Conservation (phyloP, 1,140 invertebrate genomes). For the Ceratosolen solmsi region DNA sequence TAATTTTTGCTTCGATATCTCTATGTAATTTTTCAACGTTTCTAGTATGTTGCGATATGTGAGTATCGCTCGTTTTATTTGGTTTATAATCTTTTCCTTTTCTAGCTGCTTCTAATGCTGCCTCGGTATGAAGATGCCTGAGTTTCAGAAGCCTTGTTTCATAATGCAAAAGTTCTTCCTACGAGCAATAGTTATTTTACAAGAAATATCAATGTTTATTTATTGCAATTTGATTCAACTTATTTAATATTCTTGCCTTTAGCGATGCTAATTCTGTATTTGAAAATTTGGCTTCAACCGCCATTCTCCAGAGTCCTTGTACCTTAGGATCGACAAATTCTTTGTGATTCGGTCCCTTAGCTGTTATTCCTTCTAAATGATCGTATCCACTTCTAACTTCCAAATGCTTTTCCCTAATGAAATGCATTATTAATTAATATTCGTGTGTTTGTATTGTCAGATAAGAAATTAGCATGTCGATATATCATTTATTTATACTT, state of each 20-base stretch:
- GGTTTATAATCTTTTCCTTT: slow-evolving; percentile 62
- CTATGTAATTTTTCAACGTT: slow-evolving; percentile 91
- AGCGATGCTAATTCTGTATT: slow-evolving; percentile 87
- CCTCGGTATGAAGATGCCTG: slow-evolving; percentile 85
- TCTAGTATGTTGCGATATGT: slow-evolving; percentile 85
- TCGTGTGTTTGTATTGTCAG: background rate
- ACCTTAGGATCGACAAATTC: slow-evolving; percentile 94
- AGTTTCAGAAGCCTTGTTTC: slow-evolving; percentile 89
- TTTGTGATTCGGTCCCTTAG: slow-evolving; percentile 82
- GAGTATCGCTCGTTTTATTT: slow-evolving; percentile 75
- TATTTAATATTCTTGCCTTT: slow-evolving; percentile 75
- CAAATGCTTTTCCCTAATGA: slow-evolving; percentile 81
- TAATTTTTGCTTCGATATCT: slow-evolving; percentile 85
- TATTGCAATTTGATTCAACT: too few relatives aligned
- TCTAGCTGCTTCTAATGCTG: slow-evolving; percentile 68
- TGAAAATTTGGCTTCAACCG: slow-evolving; percentile 85
- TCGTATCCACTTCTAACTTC: slow-evolving; percentile 88
- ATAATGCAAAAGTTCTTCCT: slow-evolving; percentile 90
- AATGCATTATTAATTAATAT: slow-evolving; percentile 10
- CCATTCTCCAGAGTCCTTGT: slow-evolving; percentile 88
- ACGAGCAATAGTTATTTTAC: slow-evolving; percentile 53
- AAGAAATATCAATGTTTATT: slow-evolving; percentile 9
- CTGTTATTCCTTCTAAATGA: slow-evolving; percentile 81
- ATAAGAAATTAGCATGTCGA: too few relatives aligned
- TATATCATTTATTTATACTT: slow-evolving; percentile 60